Evolutionary conservation across 2,888 invertebrate species (phyloP).

Genomic region (Taphrorychus bicolor): DNA sequence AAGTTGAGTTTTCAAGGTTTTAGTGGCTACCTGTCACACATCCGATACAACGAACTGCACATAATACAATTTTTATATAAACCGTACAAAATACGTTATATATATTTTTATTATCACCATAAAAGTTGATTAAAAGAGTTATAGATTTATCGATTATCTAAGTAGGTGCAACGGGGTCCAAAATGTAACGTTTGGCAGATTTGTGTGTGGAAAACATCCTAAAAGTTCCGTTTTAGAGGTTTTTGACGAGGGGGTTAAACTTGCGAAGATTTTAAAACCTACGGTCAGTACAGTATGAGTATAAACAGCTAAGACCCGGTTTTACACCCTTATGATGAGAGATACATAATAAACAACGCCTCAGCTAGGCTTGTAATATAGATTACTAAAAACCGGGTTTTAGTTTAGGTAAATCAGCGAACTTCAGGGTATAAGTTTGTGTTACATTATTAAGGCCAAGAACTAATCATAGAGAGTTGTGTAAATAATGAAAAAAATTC

Average conservation of each 20-base stretch:
- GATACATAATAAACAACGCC: too few relatives aligned
- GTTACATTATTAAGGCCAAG: too few relatives aligned
- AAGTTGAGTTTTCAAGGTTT: too few relatives aligned
- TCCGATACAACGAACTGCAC: too few relatives aligned
- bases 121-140: background rate
- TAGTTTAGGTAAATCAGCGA: too few relatives aligned
- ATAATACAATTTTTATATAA: background rate
- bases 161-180: constrained; percentile 21
- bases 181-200: background rate
- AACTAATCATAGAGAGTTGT: background rate
- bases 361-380: too few relatives aligned
- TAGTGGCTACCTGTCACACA: too few relatives aligned
- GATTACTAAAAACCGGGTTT: too few relatives aligned
- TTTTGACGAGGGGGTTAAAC: constrained; percentile 7
- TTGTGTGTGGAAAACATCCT: background rate
- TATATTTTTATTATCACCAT: constrained; percentile 1
- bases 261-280: background rate
- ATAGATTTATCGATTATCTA: background rate
- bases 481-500: constrained; percentile 2
- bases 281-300: too few relatives aligned
- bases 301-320: too few relatives aligned
- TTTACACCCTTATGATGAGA: too few relatives aligned
- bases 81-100: background rate
- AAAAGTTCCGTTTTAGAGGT: background rate
- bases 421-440: too few relatives aligned